A percentile compares a stretch with the other conserved stretches of the same genome.
Evolutionary conservation across 2,888 invertebrate species (phyloP).

Genomic region (Tethea ocularis): DNA sequence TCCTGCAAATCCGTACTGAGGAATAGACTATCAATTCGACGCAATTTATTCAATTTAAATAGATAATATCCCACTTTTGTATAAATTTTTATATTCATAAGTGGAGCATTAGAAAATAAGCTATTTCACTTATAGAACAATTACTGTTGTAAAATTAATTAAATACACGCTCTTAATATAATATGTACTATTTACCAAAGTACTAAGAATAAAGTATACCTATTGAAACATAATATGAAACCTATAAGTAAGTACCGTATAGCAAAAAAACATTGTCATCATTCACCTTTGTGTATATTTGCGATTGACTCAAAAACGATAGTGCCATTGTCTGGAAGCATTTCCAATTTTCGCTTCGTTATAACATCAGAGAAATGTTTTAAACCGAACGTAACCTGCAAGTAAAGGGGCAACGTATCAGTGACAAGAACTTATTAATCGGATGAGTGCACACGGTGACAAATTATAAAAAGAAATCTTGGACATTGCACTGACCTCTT

Average conservation of each 20-base stretch:
- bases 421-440: constrained; percentile 27
- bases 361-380: constrained; percentile 97
- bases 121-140: not conserved
- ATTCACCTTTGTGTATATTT: constrained; percentile 90
- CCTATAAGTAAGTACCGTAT: not conserved
- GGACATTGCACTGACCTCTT: constrained; percentile 74
- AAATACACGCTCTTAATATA: not conserved
- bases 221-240: not conserved
- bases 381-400: constrained; percentile 82
- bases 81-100: not conserved
- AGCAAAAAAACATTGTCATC: not conserved
- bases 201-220: no score
- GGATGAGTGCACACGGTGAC: constrained; percentile 24
- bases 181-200: not conserved
- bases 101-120: not conserved
- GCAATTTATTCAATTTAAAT: not conserved
- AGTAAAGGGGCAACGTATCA: constrained; percentile 17
- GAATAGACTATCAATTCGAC: not conserved
- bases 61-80: not conserved
- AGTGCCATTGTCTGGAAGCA: constrained; percentile 96
- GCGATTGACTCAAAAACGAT: constrained; percentile 96
- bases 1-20: not conserved
- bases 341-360: constrained; percentile 94
- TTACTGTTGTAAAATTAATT: not conserved
- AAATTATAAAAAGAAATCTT: constrained; percentile 20